These are phyloP conservation scores for Listrodromus nycthemerus DNA, from an alignment of 2,888 invertebrate genomes.

Conservation along the genomic window DNA sequence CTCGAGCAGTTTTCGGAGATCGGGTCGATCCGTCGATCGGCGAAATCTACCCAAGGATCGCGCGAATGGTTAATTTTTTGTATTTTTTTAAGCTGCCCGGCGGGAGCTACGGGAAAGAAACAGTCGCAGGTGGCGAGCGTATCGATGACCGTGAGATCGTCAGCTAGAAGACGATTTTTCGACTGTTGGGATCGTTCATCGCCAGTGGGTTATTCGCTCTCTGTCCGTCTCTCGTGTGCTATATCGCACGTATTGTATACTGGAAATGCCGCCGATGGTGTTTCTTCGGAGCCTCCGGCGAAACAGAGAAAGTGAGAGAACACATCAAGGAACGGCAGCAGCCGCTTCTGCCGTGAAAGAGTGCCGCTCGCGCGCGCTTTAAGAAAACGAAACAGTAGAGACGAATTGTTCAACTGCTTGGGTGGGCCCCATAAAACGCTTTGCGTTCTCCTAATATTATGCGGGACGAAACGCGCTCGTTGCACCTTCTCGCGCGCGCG, in stretches of 20 bases:
- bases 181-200: slow-evolving; percentile 53
- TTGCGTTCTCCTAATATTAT: slow-evolving; percentile 80
- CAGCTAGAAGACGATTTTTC: slow-evolving; percentile 43
- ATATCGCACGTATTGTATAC: slow-evolving; percentile 60
- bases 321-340: slow-evolving; percentile 15
- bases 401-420: slow-evolving; percentile 72
- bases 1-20: slow-evolving; percentile 3
- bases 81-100: neutral
- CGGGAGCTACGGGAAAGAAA: slow-evolving; percentile 6
- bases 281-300: slow-evolving; percentile 16
- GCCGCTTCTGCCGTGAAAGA: slow-evolving; percentile 32
- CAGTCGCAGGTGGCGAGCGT: slow-evolving; percentile 56
- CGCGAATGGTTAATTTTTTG: neutral
- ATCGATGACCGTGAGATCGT: slow-evolving; percentile 63
- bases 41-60: neutral
- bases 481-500: slow-evolving; percentile 69
- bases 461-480: slow-evolving; percentile 77
- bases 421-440: slow-evolving; percentile 79
- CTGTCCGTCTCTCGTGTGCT: slow-evolving; percentile 45
- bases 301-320: slow-evolving; percentile 19
- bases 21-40: slow-evolving; percentile 24
- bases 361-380: slow-evolving; percentile 57
- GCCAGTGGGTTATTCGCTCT: slow-evolving; percentile 16
- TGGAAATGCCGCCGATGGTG: slow-evolving; percentile 57
- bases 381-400: slow-evolving; percentile 58